Conservation (phyloP, 2,113 vertebrate genomes). For the Pongo abelii region DNA sequence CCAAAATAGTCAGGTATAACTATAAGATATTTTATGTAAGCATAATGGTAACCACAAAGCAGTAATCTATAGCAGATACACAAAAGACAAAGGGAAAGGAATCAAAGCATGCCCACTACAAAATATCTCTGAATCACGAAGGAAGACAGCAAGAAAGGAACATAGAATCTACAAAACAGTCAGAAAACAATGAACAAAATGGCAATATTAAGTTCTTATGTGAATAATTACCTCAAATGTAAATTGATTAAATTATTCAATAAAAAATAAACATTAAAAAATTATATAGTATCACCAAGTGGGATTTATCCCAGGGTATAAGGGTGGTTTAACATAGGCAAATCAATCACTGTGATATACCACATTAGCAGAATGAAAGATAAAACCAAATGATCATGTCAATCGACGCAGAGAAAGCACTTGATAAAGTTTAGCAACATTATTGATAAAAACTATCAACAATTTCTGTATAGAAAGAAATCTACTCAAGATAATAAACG, state of each 20-base stretch:
- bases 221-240: neutral
- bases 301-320: neutral
- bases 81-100: too few species aligned
- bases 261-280: neutral
- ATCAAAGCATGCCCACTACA: too few species aligned
- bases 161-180: too few species aligned
- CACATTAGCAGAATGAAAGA: neutral
- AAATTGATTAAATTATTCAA: neutral
- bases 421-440: neutral
- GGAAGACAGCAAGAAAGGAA: too few species aligned
- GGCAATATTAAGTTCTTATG: neutral
- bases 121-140: too few species aligned
- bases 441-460: neutral
- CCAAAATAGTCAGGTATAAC: neutral
- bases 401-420: neutral
- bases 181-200: neutral
- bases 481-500: neutral
- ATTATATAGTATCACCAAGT: neutral
- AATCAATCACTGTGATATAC: neutral
- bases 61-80: too few species aligned
- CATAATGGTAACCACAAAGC: too few species aligned
- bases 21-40: neutral
- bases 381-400: neutral
- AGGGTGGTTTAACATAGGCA: neutral
- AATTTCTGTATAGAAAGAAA: neutral